Evolutionary conservation across 2,113 vertebrate species (phyloP).

Genomic region (Lepus timidus): DNA sequence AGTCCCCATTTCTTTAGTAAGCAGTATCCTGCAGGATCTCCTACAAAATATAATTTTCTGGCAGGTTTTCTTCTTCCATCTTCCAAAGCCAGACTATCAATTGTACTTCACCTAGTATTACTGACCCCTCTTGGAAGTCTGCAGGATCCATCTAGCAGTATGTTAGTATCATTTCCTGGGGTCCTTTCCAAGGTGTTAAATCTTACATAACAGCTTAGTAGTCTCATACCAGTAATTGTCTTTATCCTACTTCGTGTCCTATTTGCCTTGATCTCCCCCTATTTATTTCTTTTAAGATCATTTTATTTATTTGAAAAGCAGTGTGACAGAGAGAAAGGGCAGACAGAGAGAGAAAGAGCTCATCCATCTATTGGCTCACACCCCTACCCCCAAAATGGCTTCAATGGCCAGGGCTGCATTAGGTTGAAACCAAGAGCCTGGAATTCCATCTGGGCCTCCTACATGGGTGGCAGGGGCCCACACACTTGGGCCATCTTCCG

Average conservation of each 20-base stretch:
- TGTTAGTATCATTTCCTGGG: background rate
- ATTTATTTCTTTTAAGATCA: too few relatives aligned
- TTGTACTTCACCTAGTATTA: background rate
- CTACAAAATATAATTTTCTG: background rate
- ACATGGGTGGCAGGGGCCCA: too few relatives aligned
- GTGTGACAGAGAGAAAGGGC: too few relatives aligned
- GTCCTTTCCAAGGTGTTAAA: background rate
- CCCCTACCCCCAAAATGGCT: too few relatives aligned
- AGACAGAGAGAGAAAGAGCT: too few relatives aligned
- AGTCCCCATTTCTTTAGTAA: background rate
- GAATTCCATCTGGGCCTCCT: too few relatives aligned
- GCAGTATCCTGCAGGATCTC: background rate
- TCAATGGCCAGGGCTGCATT: too few relatives aligned
- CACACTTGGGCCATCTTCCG: too few relatives aligned
- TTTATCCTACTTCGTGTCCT: background rate
- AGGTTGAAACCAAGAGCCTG: too few relatives aligned
- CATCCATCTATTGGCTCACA: too few relatives aligned
- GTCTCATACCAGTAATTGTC: background rate
- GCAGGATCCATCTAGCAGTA: background rate
- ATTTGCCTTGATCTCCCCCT: background rate
- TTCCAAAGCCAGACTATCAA: background rate
- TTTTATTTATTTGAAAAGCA: too few relatives aligned
- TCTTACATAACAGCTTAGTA: background rate
- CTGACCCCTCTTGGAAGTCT: background rate
- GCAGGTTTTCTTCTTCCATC: background rate